Evolutionary conservation across 2,888 invertebrate species (phyloP).

Genomic region (Orchesella flavescens): DNA sequence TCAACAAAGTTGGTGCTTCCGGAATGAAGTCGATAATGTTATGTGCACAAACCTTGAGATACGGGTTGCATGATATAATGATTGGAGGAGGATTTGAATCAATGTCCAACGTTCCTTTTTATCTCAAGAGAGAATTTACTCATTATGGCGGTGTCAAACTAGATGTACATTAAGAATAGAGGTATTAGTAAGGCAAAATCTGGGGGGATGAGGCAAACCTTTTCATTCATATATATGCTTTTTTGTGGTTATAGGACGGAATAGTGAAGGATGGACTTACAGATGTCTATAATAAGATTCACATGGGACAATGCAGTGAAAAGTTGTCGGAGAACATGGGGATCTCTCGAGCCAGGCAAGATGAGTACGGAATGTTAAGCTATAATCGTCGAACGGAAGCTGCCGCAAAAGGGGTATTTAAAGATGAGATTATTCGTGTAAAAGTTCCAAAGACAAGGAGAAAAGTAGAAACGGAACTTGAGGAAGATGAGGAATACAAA

Average conservation of each 20-base stretch:
- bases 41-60: background rate
- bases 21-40: background rate
- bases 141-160: slow-evolving; percentile 89
- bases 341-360: slow-evolving; percentile 91
- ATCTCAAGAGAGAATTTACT: slow-evolving; percentile 90
- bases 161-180: slow-evolving; percentile 73
- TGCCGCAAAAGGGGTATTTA: slow-evolving; percentile 84
- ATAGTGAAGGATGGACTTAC: slow-evolving; percentile 96
- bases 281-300: slow-evolving; percentile 97
- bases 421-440: slow-evolving; percentile 88
- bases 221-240: background rate
- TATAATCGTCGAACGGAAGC: slow-evolving; percentile 91
- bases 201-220: background rate
- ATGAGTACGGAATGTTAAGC: slow-evolving; percentile 92
- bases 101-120: slow-evolving; percentile 99
- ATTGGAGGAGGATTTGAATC: slow-evolving; percentile 99
- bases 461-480: slow-evolving; percentile 84
- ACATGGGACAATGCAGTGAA: slow-evolving; percentile 99
- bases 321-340: slow-evolving; percentile 93
- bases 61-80: background rate
- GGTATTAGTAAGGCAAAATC: background rate
- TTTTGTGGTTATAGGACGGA: slow-evolving; percentile 81
- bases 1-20: background rate
- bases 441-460: slow-evolving; percentile 87
- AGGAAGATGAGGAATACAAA: slow-evolving; percentile 96